These are phyloP conservation scores for Andrena chrysosceles DNA, from an alignment of 2,888 invertebrate genomes.

Conservation along the genomic window DNA sequence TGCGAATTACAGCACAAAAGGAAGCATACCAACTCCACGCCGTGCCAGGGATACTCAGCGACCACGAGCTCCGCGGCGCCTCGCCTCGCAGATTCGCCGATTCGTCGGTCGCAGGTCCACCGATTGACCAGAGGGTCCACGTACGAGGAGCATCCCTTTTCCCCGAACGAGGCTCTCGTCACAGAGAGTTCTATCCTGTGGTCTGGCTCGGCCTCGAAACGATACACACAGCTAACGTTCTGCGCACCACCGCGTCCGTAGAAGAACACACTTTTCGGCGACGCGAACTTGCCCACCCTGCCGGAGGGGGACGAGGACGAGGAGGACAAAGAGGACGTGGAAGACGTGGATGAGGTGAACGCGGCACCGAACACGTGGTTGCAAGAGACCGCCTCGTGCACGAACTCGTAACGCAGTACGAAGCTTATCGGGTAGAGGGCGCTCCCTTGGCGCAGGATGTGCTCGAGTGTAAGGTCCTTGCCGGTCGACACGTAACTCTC, in stretches of 20 bases:
- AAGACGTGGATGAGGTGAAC: slow-evolving; percentile 64
- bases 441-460: slow-evolving; percentile 91
- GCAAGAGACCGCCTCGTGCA: slow-evolving; percentile 86
- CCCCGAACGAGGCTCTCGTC: slow-evolving; percentile 89
- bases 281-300: slow-evolving; percentile 88
- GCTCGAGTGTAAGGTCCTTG: slow-evolving; percentile 91
- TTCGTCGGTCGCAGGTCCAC: slow-evolving; percentile 88
- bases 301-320: slow-evolving; percentile 50
- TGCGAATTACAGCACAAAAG: background rate
- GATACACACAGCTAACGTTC: slow-evolving; percentile 91
- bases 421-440: slow-evolving; percentile 92
- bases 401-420: slow-evolving; percentile 93
- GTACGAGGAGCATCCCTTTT: slow-evolving; percentile 89
- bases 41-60: slow-evolving; percentile 83
- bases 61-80: slow-evolving; percentile 77
- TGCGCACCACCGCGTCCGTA: slow-evolving; percentile 93
- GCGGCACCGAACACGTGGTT: slow-evolving; percentile 82
- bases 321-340: slow-evolving; percentile 71
- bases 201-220: slow-evolving; percentile 90
- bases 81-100: slow-evolving; percentile 51
- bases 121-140: slow-evolving; percentile 89
- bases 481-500: slow-evolving; percentile 93
- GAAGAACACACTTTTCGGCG: slow-evolving; percentile 92
- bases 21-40: slow-evolving; percentile 86
- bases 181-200: slow-evolving; percentile 90